Percentiles rank a stretch among this genome's conserved stretches.
phyloP scores from a whole-genome alignment of 2,113 vertebrate genomes.

The Mustelus asterias region DNA sequence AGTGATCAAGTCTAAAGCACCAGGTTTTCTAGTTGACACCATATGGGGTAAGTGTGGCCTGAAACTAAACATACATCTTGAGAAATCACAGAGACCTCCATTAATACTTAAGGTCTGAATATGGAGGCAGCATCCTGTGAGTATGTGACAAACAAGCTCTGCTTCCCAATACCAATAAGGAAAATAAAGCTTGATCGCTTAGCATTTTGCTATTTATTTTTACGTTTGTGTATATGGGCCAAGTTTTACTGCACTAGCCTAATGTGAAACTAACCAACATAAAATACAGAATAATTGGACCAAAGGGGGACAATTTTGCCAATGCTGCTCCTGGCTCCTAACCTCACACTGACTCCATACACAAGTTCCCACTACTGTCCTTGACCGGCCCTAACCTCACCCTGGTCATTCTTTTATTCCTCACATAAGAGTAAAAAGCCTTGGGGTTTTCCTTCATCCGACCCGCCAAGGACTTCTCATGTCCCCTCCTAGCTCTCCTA shows the following conservation, averaged over 20 bases:
- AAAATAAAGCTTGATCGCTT: not conserved
- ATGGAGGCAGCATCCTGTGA: not conserved
- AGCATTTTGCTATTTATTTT: not conserved
- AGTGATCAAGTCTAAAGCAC: not conserved
- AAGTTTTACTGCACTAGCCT: not conserved
- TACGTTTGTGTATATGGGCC: not conserved
- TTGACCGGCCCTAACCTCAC: too few species aligned
- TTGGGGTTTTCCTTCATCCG: too few species aligned
- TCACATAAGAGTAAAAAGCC: too few species aligned
- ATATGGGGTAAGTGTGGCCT: not conserved
- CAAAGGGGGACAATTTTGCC: not conserved
- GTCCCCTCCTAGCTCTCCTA: too few species aligned
- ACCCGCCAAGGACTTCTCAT: too few species aligned
- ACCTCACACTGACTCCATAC: not conserved
- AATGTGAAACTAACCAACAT: conserved; percentile 12
- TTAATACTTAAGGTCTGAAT: not conserved
- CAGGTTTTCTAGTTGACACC: not conserved
- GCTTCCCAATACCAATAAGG: not conserved
- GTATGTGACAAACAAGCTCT: not conserved
- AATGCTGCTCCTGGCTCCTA: not conserved
- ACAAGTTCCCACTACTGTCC: too few species aligned
- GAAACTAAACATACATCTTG: not conserved
- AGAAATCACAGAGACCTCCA: not conserved
- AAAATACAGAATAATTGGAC: not conserved
- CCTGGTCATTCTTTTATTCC: too few species aligned